Evolutionary conservation across 2,113 vertebrate species (phyloP).

Genomic region (Brevimyrus niger): DNA sequence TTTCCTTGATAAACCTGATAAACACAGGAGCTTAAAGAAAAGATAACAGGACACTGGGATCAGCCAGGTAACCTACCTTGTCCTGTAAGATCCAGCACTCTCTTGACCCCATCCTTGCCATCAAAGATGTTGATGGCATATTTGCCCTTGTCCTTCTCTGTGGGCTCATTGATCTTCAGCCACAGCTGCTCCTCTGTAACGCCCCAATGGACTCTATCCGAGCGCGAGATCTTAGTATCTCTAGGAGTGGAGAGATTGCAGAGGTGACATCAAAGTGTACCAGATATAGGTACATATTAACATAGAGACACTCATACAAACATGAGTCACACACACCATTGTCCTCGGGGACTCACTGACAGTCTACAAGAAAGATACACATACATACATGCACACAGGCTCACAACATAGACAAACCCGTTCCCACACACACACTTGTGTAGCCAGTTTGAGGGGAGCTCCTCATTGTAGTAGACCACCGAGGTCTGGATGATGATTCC

Average conservation of each 20-base stretch:
- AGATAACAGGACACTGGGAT: background rate
- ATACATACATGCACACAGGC: background rate
- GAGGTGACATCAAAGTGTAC: background rate
- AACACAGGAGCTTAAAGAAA: background rate
- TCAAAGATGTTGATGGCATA: conserved; percentile 91
- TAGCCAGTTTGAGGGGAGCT: conserved; percentile 79
- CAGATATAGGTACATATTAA: background rate
- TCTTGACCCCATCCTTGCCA: conserved; percentile 75
- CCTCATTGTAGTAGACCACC: conserved; percentile 77
- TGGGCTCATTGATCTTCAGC: conserved; percentile 94
- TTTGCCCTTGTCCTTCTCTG: conserved; percentile 93
- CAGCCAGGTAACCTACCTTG: conserved; percentile 64
- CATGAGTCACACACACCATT: background rate
- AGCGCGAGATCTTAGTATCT: conserved; percentile 68
- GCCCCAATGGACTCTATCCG: conserved; percentile 82
- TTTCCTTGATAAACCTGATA: background rate
- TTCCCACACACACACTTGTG: conserved; percentile 59
- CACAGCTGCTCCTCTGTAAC: conserved; percentile 90
- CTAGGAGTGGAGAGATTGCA: conserved; percentile 32
- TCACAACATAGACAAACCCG: background rate
- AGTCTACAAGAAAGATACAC: background rate
- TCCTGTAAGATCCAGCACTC: conserved; percentile 77
- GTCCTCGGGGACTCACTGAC: background rate
- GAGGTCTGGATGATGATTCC: conserved; percentile 83
- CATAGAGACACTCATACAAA: background rate